Conservation (phyloP, 2,113 vertebrate species). For the Plecturocebus donacophilus region DNA sequence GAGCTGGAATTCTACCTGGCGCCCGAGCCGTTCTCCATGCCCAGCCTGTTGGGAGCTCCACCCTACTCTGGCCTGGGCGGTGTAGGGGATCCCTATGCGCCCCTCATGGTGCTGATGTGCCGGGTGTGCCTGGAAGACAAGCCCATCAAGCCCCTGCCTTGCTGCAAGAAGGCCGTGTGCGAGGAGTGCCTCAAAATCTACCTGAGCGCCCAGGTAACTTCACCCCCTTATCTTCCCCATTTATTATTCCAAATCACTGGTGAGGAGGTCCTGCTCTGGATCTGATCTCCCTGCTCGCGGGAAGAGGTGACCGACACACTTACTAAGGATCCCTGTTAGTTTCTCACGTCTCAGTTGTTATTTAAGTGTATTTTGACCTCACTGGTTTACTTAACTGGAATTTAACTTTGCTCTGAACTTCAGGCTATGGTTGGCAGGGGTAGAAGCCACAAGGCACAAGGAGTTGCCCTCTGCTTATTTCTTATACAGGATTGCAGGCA, state of each 20-base stretch:
- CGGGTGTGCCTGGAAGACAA: constrained; percentile 95
- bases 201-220: constrained; percentile 93
- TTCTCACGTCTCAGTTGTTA: neutral
- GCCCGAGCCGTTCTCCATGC: constrained; percentile 86
- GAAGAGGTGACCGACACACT: neutral
- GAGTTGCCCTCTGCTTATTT: constrained; percentile 10
- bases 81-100: constrained; percentile 80
- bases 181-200: constrained; percentile 95
- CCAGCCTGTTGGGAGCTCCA: constrained; percentile 86
- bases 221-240: neutral
- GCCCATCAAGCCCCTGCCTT: constrained; percentile 91
- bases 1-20: constrained; percentile 84
- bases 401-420: neutral
- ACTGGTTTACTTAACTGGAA: neutral
- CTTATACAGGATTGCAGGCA: neutral
- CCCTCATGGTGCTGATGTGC: constrained; percentile 88
- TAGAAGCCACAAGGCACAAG: neutral
- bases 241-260: neutral
- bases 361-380: neutral
- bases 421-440: neutral
- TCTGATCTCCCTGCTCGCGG: neutral
- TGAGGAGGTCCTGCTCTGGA: neutral
- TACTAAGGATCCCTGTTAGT: neutral
- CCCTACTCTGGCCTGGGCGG: constrained; percentile 75
- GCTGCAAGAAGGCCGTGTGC: constrained; percentile 96